Conservation (phyloP, 1,140 invertebrate genomes). For the Cecropterus lyciades region DNA sequence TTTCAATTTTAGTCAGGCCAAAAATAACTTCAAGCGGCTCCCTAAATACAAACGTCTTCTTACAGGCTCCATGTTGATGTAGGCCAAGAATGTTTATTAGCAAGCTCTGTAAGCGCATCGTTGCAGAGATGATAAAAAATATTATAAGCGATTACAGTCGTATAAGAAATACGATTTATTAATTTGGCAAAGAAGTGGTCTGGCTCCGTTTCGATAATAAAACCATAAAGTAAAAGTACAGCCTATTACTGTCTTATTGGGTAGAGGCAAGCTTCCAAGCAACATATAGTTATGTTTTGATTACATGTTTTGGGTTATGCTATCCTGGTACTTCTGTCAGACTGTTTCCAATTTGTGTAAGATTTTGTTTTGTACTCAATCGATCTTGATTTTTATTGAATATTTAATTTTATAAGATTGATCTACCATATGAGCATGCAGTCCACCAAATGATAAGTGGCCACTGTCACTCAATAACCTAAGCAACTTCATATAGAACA, state of each 20-base stretch:
- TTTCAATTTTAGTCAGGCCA: too few species aligned
- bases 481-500: too few species aligned
- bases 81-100: too few species aligned
- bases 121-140: constrained; percentile 21
- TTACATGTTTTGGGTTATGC: constrained; percentile 5
- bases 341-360: background rate
- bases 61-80: too few species aligned
- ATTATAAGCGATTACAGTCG: constrained; percentile 30
- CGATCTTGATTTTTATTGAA: too few species aligned
- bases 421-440: too few species aligned
- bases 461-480: too few species aligned
- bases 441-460: too few species aligned
- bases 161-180: constrained; percentile 31
- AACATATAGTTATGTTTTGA: constrained; percentile 16
- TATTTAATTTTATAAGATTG: too few species aligned
- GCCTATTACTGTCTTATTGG: constrained; percentile 36
- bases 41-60: too few species aligned
- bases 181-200: constrained; percentile 35
- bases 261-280: constrained; percentile 24
- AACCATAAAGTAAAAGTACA: constrained; percentile 28
- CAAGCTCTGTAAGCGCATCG: constrained; percentile 1
- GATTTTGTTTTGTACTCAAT: background rate
- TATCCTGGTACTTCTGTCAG: background rate
- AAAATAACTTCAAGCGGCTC: too few species aligned
- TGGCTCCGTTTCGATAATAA: constrained; percentile 36